Evolutionary conservation across 2,797 vertebrate species (phyloP).

Genomic region (Hybognathus amarus): DNA sequence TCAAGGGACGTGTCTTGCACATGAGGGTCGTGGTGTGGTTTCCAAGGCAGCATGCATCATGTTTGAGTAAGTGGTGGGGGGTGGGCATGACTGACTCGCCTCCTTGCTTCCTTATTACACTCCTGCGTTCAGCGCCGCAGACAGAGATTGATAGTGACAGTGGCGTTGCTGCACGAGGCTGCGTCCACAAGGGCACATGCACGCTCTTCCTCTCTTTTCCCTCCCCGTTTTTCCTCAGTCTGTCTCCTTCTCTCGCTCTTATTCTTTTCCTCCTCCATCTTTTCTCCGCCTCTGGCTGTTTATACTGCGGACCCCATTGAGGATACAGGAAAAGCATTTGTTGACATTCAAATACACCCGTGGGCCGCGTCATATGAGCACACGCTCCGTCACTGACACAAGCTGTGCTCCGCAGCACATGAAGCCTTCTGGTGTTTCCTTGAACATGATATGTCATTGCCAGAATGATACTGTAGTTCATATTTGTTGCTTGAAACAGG

Average conservation of each 20-base stretch:
- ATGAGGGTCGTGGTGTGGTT: constrained; percentile 19
- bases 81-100: constrained; percentile 28
- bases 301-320: constrained; percentile 7
- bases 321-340: constrained; percentile 48
- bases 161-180: constrained; percentile 26
- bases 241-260: constrained; percentile 5
- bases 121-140: constrained; percentile 19
- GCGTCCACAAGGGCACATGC: constrained; percentile 44
- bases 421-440: constrained; percentile 29
- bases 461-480: not conserved
- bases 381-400: constrained; percentile 35
- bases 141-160: constrained; percentile 58
- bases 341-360: constrained; percentile 52
- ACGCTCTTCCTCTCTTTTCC: constrained; percentile 3
- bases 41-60: constrained; percentile 31
- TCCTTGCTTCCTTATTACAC: constrained; percentile 3
- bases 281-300: constrained; percentile 19
- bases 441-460: not conserved
- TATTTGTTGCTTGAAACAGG: constrained; percentile 8
- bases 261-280: not conserved
- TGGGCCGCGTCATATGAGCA: constrained; percentile 39
- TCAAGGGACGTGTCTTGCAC: constrained; percentile 14
- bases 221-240: constrained; percentile 1
- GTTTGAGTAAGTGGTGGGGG: constrained; percentile 20
- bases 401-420: not conserved